Evolutionary conservation across 2,888 invertebrate species (phyloP).

Genomic region (Lasius platythorax): DNA sequence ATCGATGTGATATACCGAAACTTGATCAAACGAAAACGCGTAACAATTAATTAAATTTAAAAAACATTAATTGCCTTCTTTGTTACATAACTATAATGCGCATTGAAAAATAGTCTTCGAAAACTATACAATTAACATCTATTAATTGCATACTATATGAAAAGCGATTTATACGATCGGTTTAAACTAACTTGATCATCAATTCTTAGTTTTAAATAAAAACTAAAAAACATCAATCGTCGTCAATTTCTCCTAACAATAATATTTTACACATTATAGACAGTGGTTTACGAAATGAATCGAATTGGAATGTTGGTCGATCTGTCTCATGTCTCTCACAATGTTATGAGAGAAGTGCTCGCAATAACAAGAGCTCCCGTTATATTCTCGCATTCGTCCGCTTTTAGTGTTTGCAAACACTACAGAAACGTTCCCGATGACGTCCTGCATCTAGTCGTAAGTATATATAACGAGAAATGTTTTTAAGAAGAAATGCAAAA

Average conservation of each 20-base stretch:
- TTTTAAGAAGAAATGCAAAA: not conserved
- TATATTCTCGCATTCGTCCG: conserved; percentile 89
- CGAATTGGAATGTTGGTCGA: conserved; percentile 90
- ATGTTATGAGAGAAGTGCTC: conserved; percentile 88
- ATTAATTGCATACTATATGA: not conserved
- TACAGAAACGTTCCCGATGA: conserved; percentile 89
- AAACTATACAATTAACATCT: not conserved
- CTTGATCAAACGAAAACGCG: not conserved
- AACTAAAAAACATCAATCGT: not conserved
- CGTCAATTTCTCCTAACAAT: not conserved
- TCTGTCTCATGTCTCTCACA: conserved; percentile 88
- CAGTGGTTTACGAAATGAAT: conserved; percentile 89
- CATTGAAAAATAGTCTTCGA: not conserved
- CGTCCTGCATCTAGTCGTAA: conserved; percentile 87
- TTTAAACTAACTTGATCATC: not conserved
- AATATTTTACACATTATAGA: conserved; percentile 79
- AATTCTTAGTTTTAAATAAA: conserved; percentile 14
- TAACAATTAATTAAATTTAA: conserved; percentile 1
- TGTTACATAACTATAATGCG: not conserved
- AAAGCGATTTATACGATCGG: not conserved
- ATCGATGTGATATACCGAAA: not conserved
- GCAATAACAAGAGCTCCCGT: conserved; percentile 87
- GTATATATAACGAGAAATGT: conserved; percentile 65
- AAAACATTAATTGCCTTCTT: not conserved
- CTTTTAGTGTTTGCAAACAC: conserved; percentile 86